These are phyloP conservation scores for Holotrichia oblita DNA, from an alignment of 1,140 invertebrate species.

Conservation along the genomic window DNA sequence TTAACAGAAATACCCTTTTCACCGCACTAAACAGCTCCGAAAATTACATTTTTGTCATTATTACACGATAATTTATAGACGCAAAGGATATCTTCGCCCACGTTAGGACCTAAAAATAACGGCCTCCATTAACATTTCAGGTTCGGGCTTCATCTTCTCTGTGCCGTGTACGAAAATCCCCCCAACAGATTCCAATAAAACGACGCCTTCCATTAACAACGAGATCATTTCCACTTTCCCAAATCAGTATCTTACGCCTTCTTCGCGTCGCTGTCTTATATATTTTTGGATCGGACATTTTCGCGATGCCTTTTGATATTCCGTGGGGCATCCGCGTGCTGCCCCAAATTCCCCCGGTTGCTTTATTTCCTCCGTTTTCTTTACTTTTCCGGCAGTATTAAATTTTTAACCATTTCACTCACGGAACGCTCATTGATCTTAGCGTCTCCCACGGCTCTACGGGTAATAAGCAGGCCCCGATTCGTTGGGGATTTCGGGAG, in stretches of 20 bases:
- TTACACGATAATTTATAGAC: constrained; percentile 3
- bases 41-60: constrained; percentile 21
- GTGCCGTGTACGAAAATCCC: constrained; percentile 3
- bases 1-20: constrained; percentile 1
- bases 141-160: constrained; percentile 11
- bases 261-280: constrained; percentile 5
- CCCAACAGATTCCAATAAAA: constrained; percentile 20
- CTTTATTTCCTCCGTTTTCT: constrained; percentile 28
- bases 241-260: constrained; percentile 12
- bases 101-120: constrained; percentile 12
- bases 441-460: constrained; percentile 46
- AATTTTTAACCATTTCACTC: constrained; percentile 57
- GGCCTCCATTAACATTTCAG: constrained; percentile 11
- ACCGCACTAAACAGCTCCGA: not conserved
- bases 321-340: not conserved
- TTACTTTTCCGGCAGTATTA: constrained; percentile 45
- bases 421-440: constrained; percentile 56
- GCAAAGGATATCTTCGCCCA: constrained; percentile 10
- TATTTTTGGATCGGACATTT: constrained; percentile 5
- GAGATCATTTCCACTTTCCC: constrained; percentile 20
- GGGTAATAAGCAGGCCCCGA: constrained; percentile 51
- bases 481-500: constrained; percentile 18
- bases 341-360: constrained; percentile 18
- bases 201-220: constrained; percentile 28
- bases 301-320: constrained; percentile 7